Evolutionary conservation across 1,140 invertebrate genomes (phyloP).

Genomic region (Drosophila saltans): DNA sequence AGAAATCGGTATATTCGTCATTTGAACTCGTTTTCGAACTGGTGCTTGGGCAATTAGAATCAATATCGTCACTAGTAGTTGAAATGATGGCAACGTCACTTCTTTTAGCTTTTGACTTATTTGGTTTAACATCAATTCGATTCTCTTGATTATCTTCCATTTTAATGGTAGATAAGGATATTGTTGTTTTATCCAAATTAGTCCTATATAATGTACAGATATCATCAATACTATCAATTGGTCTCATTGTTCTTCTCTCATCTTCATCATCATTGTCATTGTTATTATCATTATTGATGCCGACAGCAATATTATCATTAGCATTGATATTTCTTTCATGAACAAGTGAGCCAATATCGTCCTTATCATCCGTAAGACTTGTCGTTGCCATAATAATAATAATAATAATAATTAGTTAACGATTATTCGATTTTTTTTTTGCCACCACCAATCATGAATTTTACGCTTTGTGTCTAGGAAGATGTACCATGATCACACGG

Average conservation of each 20-base stretch:
- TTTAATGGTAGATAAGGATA: not conserved
- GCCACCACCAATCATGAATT: constrained; percentile 3
- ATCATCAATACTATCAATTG: constrained; percentile 18
- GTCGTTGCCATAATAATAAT: constrained; percentile 25
- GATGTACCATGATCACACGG: too few relatives aligned
- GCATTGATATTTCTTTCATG: not conserved
- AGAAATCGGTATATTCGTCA: constrained; percentile 1
- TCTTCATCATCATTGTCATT: constrained; percentile 17
- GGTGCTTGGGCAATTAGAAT: not conserved
- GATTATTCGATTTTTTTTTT: not conserved
- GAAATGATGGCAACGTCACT: not conserved
- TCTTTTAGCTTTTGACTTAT: not conserved
- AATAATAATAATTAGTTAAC: constrained; percentile 1
- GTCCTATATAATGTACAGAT: not conserved
- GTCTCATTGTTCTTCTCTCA: not conserved
- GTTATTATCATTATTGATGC: not conserved
- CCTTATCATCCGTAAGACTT: constrained; percentile 12
- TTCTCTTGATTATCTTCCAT: not conserved
- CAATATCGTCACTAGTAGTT: not conserved
- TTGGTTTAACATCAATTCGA: not conserved
- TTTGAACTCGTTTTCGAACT: constrained; percentile 14
- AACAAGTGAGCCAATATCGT: constrained; percentile 1
- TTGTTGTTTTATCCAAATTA: not conserved
- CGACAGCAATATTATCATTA: too few relatives aligned
- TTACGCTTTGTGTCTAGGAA: not conserved